These are phyloP conservation scores for Hesperia comma DNA, from an alignment of 2,888 invertebrate species.

Conservation along the genomic window DNA sequence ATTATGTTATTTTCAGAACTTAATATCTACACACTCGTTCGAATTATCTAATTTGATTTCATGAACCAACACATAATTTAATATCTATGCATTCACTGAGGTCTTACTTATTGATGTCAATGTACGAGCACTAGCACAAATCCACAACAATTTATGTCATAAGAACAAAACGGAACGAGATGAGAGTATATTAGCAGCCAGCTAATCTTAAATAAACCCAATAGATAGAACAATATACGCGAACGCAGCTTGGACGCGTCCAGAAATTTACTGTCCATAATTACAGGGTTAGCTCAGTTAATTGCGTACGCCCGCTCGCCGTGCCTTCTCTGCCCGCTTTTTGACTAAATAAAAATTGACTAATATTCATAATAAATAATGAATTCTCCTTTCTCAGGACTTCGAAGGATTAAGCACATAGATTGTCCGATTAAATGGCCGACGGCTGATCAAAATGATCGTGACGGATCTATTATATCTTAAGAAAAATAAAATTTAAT, in stretches of 20 bases:
- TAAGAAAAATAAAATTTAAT: neutral
- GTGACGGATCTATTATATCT: conserved; percentile 11
- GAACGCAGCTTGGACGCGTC: conserved; percentile 83
- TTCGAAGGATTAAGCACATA: conserved; percentile 68
- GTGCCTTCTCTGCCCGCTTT: conserved; percentile 73
- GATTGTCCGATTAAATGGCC: conserved; percentile 73
- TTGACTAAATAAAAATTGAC: conserved; percentile 84
- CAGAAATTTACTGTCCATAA: conserved; percentile 93
- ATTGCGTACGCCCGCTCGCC: conserved; percentile 86
- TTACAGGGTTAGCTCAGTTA: conserved; percentile 92
- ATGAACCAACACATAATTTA: no score
- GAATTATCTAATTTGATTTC: no score
- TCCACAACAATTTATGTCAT: neutral
- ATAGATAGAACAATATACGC: conserved; percentile 78
- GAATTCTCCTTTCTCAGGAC: conserved; percentile 77
- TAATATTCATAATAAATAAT: conserved; percentile 85
- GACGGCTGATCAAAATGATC: conserved; percentile 53
- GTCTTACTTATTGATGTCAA: neutral
- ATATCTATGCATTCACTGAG: no score
- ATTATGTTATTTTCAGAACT: no score
- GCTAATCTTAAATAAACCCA: conserved; percentile 69
- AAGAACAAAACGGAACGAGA: conserved; percentile 25
- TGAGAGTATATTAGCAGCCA: conserved; percentile 45
- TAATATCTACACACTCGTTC: no score
- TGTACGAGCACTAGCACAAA: neutral